Evolutionary conservation across 2,797 vertebrate species (phyloP), one percentile per base, ranked within the genome.

Genomic region (Hemitrygon akajei): DNA sequence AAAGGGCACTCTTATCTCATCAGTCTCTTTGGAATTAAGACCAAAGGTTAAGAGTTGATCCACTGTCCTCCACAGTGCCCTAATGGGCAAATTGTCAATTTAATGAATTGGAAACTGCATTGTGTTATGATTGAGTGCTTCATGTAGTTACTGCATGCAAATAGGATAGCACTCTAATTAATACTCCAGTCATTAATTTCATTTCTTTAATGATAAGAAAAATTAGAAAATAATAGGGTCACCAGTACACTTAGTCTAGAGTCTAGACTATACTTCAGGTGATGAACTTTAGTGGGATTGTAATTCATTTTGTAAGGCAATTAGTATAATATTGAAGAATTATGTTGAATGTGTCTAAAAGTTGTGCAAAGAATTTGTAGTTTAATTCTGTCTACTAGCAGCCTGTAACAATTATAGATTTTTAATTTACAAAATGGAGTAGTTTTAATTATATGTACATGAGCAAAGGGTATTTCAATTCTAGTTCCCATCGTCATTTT

Each of bases 341-440:
- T 89, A 20, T 89, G 60, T 37, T 3, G 86, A 89, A 66, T 37
- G n/a, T 66, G 37, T 34, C 60, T 66, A 63, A 16, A 37, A 60
- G 60, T 30, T n/a, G 5, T 87, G 30, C 14, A 87, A 73, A 75
- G n/a, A 89, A 89, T 34, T n/a, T 37, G 63, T 89, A 22, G 7
- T 22, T 89, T 60, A 86, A 86, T 58, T 60, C 22, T 14, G 47
- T 7, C 16, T 18, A 9, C 63, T 9, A 37, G 30, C 63, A 69
- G n/a, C n/a, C n/a, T 37, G 27, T 69, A 89, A 66, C 60, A 69
- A 37, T 89, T 89, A 89, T 69, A 89, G 18, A 69, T 10, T 20
- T 89, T 89, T 89, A 89, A 69, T 89, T 69, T 69, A 89, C 91
- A 56, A 92, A 56, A 75, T 75, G 91, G 1, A 56, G 40, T 37